Evolutionary conservation across 2,797 vertebrate species (phyloP), one percentile per base, ranked within the genome.

Genomic region (Tokudaia tokunoshimensis): DNA sequence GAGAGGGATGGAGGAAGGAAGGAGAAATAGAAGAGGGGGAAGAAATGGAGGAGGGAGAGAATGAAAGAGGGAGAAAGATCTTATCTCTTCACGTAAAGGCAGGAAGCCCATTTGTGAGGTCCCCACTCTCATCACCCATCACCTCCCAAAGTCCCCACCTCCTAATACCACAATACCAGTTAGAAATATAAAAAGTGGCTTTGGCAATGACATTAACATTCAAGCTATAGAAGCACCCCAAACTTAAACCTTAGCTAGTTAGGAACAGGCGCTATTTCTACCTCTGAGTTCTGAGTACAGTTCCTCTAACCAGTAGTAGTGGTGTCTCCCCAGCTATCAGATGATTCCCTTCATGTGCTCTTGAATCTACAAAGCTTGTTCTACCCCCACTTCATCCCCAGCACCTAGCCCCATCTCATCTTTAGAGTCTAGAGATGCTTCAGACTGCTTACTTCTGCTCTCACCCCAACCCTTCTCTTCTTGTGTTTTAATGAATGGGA

Each of bases 401-500:
- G 20, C 65, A 81, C 37, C 29, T 19, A 91, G 59, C 24, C 34
- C n/a, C n/a, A 78, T 31, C 9, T 84, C 47, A 22, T 37, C 47
- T 67, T 41, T 52, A 37, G 74, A 19, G 34, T 50, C 80, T 96
- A 80, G 57, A 84, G 50, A 88, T 86, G 79, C n/a, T 44, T 82
- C 41, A 80, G 20, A 86, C 2, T 79, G 47, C 44, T 61, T 61
- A 26, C 78, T 76, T 95, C 47, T 94, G 55, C 59, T 91, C 61
- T 94, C n/a, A 29, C 5, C 52, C 59, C 19, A 55, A 26, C 84
- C 47, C 59, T 72, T 57, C 67, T 82, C 0, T 24, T 93, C 93
- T 89, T 82, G 22, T 80, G 78, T 80, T 65, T 92, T 63, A 87
- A 57, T 44, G 78, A 94, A 65, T 44, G 50, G n/a, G 80, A 52